Percentiles rank a stretch among this genome's conserved stretches.
Conservation (phyloP, 2,888 invertebrate species). For the Plebejus argus region DNA sequence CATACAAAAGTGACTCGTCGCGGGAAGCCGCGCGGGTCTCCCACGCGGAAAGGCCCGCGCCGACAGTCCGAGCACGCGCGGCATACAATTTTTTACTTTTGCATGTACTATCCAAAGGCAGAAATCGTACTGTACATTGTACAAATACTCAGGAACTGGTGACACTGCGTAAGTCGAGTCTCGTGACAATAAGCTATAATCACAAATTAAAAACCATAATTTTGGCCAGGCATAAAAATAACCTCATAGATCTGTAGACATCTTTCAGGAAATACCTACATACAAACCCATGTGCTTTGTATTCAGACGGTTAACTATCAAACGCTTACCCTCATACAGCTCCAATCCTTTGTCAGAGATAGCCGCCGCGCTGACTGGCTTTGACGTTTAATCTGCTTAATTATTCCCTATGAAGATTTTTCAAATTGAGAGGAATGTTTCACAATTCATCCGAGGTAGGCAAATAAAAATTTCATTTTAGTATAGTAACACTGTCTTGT, state of each 20-base stretch:
- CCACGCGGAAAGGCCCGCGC: no score
- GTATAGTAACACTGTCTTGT: no score
- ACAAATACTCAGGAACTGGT: no score
- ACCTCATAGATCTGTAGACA: background rate
- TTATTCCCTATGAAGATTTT: background rate
- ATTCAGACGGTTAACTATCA: background rate
- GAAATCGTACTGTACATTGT: no score
- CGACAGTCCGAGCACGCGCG: no score
- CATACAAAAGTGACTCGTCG: no score
- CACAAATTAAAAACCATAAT: no score
- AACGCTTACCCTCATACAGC: background rate
- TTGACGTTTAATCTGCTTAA: slow-evolving; percentile 4
- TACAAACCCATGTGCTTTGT: background rate
- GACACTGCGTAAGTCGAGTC: no score
- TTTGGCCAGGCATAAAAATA: background rate
- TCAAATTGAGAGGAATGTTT: background rate
- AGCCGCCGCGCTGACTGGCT: background rate
- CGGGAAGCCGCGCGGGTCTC: no score
- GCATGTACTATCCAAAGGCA: no score
- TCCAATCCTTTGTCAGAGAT: slow-evolving; percentile 8
- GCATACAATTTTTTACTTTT: no score
- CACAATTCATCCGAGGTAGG: background rate
- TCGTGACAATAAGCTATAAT: no score
- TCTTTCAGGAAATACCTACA: background rate
- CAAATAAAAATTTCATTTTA: background rate